These are phyloP conservation scores for Oopsacas minuta DNA, from an alignment of 37 sponge, comb jelly and placozoan species.

Conservation along the genomic window DNA sequence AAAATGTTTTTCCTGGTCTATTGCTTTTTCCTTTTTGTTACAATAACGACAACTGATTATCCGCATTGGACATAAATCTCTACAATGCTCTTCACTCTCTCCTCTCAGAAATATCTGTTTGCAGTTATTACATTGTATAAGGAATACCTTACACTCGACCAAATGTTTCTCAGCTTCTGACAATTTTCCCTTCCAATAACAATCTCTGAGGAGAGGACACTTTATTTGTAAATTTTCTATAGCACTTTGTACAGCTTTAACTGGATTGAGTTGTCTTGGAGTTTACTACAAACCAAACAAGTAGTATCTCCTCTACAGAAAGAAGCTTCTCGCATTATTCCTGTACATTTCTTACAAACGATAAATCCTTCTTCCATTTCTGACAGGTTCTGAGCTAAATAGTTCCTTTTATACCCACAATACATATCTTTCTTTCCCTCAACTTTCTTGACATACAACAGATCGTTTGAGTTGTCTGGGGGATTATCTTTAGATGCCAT, in stretches of 20 bases:
- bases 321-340: neutral
- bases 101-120: neutral
- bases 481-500: neutral
- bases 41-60: neutral
- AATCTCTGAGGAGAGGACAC: conserved; percentile 19
- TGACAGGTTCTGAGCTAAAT: neutral
- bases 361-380: neutral
- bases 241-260: neutral
- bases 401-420: neutral
- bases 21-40: neutral
- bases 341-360: neutral
- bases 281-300: neutral
- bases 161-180: neutral
- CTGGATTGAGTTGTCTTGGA: neutral
- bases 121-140: neutral
- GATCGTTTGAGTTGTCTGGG: neutral
- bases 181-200: neutral
- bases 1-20: neutral
- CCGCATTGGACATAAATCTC: neutral
- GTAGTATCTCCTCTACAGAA: neutral
- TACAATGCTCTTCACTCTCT: neutral
- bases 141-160: neutral
- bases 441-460: neutral
- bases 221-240: neutral
- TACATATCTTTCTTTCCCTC: neutral